A percentile compares a stretch with the other conserved stretches of the same genome.
Evolutionary conservation across 2,113 vertebrate species (phyloP).

Genomic region (Anarhynchus alexandrinus): DNA sequence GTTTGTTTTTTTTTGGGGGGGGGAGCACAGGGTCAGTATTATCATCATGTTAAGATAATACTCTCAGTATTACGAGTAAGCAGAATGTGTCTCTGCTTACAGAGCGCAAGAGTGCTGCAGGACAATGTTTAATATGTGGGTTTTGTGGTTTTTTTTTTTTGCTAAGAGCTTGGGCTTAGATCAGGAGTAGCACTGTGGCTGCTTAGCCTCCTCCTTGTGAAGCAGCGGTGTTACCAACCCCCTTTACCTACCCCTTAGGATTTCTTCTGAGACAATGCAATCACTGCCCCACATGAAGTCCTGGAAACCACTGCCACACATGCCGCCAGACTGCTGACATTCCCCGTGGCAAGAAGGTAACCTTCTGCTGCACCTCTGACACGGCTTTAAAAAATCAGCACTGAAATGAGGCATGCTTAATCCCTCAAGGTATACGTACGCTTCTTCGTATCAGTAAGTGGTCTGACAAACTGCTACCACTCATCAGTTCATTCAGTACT

Average conservation of each 20-base stretch:
- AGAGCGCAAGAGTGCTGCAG: background rate
- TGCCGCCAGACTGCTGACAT: background rate
- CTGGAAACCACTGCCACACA: background rate
- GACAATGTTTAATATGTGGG: background rate
- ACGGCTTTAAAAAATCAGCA: background rate
- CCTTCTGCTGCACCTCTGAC: slow-evolving; percentile 19
- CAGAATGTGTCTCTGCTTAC: background rate
- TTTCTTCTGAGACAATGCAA: slow-evolving; percentile 19
- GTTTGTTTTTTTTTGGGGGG: background rate
- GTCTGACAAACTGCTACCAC: background rate
- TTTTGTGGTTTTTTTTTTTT: background rate
- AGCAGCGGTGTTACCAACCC: background rate
- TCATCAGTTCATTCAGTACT: background rate
- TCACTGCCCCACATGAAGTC: background rate
- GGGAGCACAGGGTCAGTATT: background rate
- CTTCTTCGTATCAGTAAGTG: background rate
- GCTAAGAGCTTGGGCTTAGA: background rate
- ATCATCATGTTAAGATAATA: background rate
- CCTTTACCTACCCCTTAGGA: slow-evolving; percentile 21
- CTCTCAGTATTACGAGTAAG: background rate
- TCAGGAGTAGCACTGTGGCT: background rate
- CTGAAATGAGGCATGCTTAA: background rate
- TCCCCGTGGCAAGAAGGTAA: background rate
- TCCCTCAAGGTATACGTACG: background rate
- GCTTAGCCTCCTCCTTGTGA: background rate